Evolutionary conservation across 2,113 vertebrate species (phyloP).

Genomic region (Poicephalus meyeri): DNA sequence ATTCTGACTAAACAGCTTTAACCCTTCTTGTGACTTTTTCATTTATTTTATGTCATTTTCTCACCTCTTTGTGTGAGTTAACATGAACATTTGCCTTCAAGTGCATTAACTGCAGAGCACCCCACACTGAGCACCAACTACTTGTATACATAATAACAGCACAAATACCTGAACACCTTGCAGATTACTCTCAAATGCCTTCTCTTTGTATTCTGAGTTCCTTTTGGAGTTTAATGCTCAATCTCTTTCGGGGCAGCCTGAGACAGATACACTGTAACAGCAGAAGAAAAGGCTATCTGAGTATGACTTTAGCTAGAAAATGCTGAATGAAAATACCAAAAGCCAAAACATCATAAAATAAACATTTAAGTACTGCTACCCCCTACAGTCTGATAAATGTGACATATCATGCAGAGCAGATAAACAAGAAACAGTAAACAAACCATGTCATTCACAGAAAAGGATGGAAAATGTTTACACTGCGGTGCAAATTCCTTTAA

Average conservation of each 20-base stretch:
- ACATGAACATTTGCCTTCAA: background rate
- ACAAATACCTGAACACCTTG: constrained; percentile 4
- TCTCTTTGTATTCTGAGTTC: background rate
- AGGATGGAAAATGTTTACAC: background rate
- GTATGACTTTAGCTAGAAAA: background rate
- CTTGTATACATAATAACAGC: background rate
- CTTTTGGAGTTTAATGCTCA: background rate
- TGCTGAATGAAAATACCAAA: background rate
- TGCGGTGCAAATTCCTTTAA: background rate
- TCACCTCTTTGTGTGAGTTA: background rate
- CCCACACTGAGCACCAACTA: background rate
- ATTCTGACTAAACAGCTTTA: background rate
- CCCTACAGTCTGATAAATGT: background rate
- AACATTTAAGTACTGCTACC: background rate
- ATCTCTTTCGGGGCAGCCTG: background rate
- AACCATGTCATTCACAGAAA: background rate
- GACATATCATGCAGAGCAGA: background rate
- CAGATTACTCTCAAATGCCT: background rate
- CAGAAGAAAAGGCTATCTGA: background rate
- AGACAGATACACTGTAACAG: background rate
- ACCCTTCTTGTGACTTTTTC: background rate
- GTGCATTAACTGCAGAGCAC: background rate
- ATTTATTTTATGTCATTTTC: background rate
- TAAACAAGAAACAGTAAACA: constrained; percentile 5
- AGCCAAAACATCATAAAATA: background rate